Percentiles rank a stretch among this genome's conserved stretches.
These are phyloP conservation scores for Laterallus jamaicensis DNA, from an alignment of 2,113 vertebrate genomes.

Conservation along the genomic window DNA sequence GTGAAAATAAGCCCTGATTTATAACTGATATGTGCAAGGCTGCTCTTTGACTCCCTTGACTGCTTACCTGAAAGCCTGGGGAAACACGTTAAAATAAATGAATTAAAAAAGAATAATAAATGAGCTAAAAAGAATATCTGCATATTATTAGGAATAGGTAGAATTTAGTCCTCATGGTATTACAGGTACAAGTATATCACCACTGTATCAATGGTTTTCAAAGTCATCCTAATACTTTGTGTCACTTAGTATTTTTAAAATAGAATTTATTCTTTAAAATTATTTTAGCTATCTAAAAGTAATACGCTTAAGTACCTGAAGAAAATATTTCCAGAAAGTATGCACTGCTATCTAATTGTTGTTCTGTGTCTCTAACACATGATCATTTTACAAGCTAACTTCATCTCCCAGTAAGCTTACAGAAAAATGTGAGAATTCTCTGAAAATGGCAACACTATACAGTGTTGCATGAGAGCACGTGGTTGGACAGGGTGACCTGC, in stretches of 20 bases:
- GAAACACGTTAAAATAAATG: background rate
- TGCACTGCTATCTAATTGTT: conserved; percentile 9
- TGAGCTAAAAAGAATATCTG: background rate
- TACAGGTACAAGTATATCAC: background rate
- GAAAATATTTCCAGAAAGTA: background rate
- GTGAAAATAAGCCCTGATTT: conserved; percentile 6
- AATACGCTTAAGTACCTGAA: background rate
- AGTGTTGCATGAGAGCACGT: background rate
- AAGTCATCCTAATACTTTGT: background rate
- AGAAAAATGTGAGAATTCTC: background rate
- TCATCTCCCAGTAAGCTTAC: background rate
- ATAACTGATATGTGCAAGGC: background rate
- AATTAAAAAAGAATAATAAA: background rate
- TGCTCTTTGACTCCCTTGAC: background rate
- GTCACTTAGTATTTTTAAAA: background rate
- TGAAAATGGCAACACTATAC: background rate
- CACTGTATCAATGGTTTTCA: background rate
- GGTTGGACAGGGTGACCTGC: background rate
- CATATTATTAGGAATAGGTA: background rate
- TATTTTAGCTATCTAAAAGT: background rate
- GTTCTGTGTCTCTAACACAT: background rate
- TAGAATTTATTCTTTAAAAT: background rate
- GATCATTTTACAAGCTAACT: background rate
- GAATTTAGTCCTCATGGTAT: background rate
- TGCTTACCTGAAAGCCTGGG: background rate